Evolutionary conservation across 1,140 invertebrate genomes (phyloP).

Genomic region (Panagrolaimus sp.): DNA sequence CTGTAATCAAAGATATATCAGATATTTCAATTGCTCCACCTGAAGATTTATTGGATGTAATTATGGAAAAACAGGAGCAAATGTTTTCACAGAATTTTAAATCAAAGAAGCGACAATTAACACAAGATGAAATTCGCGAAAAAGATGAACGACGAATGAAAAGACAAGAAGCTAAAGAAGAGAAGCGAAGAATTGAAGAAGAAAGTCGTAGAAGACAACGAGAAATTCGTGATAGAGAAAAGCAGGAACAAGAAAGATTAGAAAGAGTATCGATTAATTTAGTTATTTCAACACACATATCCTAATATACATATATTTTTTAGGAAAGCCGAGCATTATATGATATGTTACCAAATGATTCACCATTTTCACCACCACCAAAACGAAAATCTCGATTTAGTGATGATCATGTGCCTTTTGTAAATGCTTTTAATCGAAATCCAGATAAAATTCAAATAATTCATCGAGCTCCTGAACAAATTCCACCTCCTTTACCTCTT

Average conservation of each 20-base stretch:
- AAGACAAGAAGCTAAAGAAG: constrained; percentile 6
- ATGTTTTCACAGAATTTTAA: constrained; percentile 10
- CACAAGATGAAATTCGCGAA: constrained; percentile 2
- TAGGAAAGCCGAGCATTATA: neutral
- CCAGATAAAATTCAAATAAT: neutral
- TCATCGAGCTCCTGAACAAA: neutral
- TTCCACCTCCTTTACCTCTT: neutral
- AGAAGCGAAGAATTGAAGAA: constrained; percentile 5
- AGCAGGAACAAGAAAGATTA: neutral
- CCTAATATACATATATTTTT: no score
- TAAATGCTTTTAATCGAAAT: neutral
- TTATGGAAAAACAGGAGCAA: neutral
- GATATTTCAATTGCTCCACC: neutral
- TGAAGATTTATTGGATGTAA: constrained; percentile 1
- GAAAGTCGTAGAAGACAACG: constrained; percentile 9
- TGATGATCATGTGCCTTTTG: neutral
- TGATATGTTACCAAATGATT: neutral
- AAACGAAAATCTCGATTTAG: constrained; percentile 13
- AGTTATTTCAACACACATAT: neutral
- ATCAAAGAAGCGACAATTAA: neutral
- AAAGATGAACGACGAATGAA: constrained; percentile 13
- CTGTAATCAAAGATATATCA: neutral
- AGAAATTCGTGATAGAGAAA: constrained; percentile 12
- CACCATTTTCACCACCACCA: no score
- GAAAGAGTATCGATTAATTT: neutral